phyloP scores from a whole-genome alignment of 2,797 vertebrate genomes.

The Micromesistius poutassou region DNA sequence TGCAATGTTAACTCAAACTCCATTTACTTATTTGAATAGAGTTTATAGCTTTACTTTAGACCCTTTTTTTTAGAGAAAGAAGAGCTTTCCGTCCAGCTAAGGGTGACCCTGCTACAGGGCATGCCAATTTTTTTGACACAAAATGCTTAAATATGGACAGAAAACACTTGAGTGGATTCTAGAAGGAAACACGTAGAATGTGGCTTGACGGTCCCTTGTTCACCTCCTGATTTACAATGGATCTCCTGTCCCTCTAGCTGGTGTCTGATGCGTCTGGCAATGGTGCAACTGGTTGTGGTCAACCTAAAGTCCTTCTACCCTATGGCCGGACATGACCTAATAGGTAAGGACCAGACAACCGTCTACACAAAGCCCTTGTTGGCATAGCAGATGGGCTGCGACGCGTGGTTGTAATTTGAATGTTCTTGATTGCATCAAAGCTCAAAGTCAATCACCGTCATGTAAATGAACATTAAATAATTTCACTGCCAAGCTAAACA shows the following conservation, averaged over 20 bases:
- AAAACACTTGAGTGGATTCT: neutral
- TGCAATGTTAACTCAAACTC: neutral
- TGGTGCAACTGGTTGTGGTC: slow-evolving; percentile 93
- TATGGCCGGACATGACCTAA: slow-evolving; percentile 88
- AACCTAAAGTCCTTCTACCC: slow-evolving; percentile 96
- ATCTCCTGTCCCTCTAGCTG: slow-evolving; percentile 75
- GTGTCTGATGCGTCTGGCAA: slow-evolving; percentile 95
- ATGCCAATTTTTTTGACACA: neutral
- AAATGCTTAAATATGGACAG: neutral
- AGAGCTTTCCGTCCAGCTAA: neutral
- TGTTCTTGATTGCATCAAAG: neutral
- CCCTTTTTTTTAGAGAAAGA: neutral
- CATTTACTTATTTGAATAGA: neutral
- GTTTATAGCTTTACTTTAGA: neutral
- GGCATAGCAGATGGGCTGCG: no score
- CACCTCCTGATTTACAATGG: neutral
- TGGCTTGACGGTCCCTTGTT: neutral
- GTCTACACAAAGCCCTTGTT: neutral
- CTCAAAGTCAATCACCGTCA: neutral
- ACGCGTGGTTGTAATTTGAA: neutral
- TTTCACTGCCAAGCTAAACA: neutral
- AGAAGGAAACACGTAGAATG: neutral
- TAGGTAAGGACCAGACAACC: slow-evolving; percentile 52
- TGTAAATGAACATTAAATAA: neutral
- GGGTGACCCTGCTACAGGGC: no score